Evolutionary conservation across 2,888 invertebrate genomes (phyloP).

Genomic region (Cheilosia urbana): DNA sequence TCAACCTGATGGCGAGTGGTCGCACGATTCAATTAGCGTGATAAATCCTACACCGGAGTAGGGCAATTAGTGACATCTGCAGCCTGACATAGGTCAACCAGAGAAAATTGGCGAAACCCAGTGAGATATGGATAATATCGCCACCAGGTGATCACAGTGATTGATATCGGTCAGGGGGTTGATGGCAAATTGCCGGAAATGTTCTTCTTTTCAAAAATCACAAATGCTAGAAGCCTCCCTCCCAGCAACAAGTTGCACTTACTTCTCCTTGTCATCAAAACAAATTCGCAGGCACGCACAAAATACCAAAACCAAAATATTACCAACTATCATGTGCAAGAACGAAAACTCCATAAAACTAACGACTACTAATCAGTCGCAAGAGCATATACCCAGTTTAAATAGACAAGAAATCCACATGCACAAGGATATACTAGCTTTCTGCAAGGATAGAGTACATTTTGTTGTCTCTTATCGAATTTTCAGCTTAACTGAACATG

Average conservation of each 20-base stretch:
- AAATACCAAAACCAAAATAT: not conserved
- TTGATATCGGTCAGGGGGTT: not conserved
- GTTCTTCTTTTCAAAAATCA: not conserved
- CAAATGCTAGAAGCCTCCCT: no score
- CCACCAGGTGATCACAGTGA: slow-evolving; percentile 17
- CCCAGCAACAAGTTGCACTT: not conserved
- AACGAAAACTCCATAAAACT: not conserved
- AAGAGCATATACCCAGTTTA: not conserved
- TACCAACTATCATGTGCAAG: not conserved
- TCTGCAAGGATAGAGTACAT: slow-evolving; percentile 21
- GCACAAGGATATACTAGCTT: slow-evolving; percentile 32
- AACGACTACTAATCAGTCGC: slow-evolving; percentile 3
- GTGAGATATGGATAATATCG: slow-evolving; percentile 1
- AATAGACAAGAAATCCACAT: not conserved
- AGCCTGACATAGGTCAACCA: not conserved
- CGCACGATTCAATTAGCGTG: slow-evolving; percentile 30
- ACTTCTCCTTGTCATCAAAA: not conserved
- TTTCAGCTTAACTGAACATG: slow-evolving; percentile 51
- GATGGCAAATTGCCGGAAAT: slow-evolving; percentile 19
- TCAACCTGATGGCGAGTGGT: slow-evolving; percentile 28
- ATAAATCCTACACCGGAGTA: slow-evolving; percentile 15
- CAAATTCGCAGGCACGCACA: not conserved
- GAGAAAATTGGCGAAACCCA: not conserved
- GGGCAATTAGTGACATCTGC: slow-evolving; percentile 43
- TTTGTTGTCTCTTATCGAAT: slow-evolving; percentile 42